Evolutionary conservation across 2,888 invertebrate genomes (phyloP), one percentile per base, ranked within the genome.

Genomic region (Strigamia maritima): DNA sequence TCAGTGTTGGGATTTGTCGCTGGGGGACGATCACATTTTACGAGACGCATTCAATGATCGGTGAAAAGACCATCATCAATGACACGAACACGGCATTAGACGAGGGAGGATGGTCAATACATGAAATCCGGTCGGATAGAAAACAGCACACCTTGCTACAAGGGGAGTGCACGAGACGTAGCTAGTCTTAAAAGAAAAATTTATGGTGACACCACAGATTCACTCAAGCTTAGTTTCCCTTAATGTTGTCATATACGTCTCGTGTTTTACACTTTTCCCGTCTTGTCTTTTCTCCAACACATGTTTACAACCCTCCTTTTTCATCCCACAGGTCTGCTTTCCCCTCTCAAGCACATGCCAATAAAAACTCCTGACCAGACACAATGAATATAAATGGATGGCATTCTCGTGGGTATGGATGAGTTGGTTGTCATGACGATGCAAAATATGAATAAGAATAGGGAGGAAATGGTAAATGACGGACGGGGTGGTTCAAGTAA

Each of bases 151-250:
- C 70, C 70, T 70, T 70, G 70, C 70, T 70, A 70, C 70, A 28
- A 70, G 70, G n/a, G 70, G 28, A 26, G 26, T 2, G 16, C 6
- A 16, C 8, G 24, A 24, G 12, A 24, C 14, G 14, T 10, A 14
- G n/a, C 26, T 26, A 70, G 12, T 70, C 28, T 70, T 70, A 70
- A 70, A 70, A 12, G 70, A 70, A 28, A 70, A 70, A 70, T 70
- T 70, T 70, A 70, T 70, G 70, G 70, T 70, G 70, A 70, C 70
- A 70, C 70, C 70, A 70, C 70, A 70, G 70, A 70, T 70, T 70
- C 70, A 70, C 70, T 70, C 70, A 70, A 70, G 70, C 70, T 70
- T 70, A 70, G 26, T 70, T 70, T 70, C 70, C 70, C 70, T 70
- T 70, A 70, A 70, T 70, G 70, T 70, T 70, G 70, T 70, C 70